Evolutionary conservation across 2,797 vertebrate genomes (phyloP).

Genomic region (Ceryle rudis): DNA sequence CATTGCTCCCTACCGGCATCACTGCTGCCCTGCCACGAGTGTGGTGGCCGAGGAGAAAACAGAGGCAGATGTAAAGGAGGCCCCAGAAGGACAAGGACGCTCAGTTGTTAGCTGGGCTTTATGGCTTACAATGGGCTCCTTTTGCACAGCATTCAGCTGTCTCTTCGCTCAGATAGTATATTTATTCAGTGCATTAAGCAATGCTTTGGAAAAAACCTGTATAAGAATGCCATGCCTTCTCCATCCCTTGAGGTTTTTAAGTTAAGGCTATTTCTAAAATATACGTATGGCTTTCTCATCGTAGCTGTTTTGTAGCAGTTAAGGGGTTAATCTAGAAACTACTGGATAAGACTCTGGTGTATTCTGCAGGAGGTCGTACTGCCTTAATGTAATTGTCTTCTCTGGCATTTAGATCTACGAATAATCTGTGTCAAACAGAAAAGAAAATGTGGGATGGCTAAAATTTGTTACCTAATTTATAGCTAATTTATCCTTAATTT

Average conservation of each 20-base stretch:
- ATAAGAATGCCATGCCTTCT: background rate
- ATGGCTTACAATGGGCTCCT: background rate
- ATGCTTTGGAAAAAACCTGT: background rate
- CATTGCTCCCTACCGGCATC: background rate
- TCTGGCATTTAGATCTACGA: background rate
- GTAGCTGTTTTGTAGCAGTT: background rate
- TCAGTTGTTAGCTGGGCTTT: background rate
- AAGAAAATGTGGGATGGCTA: slow-evolving; percentile 29
- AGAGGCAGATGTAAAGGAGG: background rate
- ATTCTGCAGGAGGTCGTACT: slow-evolving; percentile 47
- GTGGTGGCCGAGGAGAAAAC: background rate
- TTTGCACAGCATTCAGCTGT: background rate
- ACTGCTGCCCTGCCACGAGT: background rate
- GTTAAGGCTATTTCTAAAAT: background rate
- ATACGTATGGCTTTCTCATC: background rate
- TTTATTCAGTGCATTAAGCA: slow-evolving; percentile 3
- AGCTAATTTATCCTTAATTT: slow-evolving; percentile 42
- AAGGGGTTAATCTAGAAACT: slow-evolving; percentile 28
- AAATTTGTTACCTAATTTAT: slow-evolving; percentile 34
- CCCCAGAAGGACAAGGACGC: background rate
- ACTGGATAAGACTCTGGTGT: background rate
- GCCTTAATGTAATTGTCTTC: slow-evolving; percentile 46
- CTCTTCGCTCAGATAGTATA: background rate
- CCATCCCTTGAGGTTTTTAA: background rate
- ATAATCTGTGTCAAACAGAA: slow-evolving; percentile 26